Conservation (phyloP, 2,888 invertebrate genomes). For the Ormyrus rosae region DNA sequence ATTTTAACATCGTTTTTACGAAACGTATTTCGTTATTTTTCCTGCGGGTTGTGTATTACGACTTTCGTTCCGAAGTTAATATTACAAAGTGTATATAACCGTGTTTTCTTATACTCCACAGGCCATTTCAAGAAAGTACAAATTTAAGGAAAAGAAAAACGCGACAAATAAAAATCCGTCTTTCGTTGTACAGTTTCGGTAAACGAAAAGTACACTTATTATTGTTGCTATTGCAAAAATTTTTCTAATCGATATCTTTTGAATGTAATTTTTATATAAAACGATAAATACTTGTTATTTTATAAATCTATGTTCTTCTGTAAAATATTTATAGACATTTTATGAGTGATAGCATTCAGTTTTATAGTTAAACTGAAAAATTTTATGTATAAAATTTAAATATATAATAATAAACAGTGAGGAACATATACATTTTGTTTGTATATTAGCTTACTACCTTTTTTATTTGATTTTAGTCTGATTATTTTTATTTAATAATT, state of each 20-base stretch:
- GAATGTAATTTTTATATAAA: slow-evolving; percentile 42
- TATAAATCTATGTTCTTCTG: slow-evolving; percentile 37
- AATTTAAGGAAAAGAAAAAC: slow-evolving; percentile 26
- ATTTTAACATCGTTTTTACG: background rate
- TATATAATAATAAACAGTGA: slow-evolving; percentile 13
- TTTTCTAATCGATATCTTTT: slow-evolving; percentile 31
- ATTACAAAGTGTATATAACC: slow-evolving; percentile 13
- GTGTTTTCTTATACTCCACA: slow-evolving; percentile 10
- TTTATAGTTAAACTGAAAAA: slow-evolving; percentile 14
- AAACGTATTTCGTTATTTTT: background rate
- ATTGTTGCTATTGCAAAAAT: slow-evolving; percentile 27
- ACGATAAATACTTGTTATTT: slow-evolving; percentile 35
- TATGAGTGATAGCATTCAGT: slow-evolving; percentile 27
- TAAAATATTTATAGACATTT: slow-evolving; percentile 37
- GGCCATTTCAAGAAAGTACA: slow-evolving; percentile 41
- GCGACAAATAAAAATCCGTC: slow-evolving; percentile 26
- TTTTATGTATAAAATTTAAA: slow-evolving; percentile 16
- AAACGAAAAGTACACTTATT: slow-evolving; percentile 11
- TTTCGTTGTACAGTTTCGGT: slow-evolving; percentile 35
- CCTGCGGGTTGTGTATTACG: background rate
- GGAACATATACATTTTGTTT: background rate
- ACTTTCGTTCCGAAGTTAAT: slow-evolving; percentile 1
- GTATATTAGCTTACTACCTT: background rate
- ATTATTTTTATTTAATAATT: background rate
- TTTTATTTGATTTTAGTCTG: background rate